phyloP scores from a whole-genome alignment of 2,888 invertebrate genomes.

The Nematopogon swammerdamellus region DNA sequence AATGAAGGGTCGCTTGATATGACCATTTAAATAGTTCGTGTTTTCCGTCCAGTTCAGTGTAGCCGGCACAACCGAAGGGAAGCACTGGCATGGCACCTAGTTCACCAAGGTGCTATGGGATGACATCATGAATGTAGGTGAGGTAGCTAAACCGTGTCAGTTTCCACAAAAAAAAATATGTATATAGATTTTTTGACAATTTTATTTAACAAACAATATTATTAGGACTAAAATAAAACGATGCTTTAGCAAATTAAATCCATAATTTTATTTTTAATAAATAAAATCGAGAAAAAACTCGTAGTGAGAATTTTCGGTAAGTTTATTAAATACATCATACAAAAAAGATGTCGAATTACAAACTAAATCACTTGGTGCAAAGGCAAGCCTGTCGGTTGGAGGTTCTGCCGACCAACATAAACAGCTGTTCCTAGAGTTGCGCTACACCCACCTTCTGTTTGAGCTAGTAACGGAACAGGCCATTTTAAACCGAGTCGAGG shows the following conservation, averaged over 20 bases:
- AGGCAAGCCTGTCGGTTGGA: constrained; percentile 52
- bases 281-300: constrained; percentile 53
- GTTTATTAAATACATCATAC: constrained; percentile 56
- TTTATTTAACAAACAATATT: too few species aligned
- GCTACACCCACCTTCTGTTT: constrained; percentile 19
- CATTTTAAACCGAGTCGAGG: constrained; percentile 49
- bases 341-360: constrained; percentile 52
- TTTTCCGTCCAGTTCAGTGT: too few species aligned
- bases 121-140: too few species aligned
- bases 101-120: too few species aligned
- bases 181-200: too few species aligned
- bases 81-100: too few species aligned
- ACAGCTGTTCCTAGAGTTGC: background rate
- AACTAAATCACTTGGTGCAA: constrained; percentile 59
- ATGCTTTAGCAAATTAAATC: constrained; percentile 50
- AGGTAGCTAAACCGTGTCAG: too few species aligned
- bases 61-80: too few species aligned
- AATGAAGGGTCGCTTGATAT: too few species aligned
- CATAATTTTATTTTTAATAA: constrained; percentile 56
- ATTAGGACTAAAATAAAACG: constrained; percentile 16
- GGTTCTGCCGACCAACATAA: constrained; percentile 19
- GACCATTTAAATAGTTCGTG: too few species aligned
- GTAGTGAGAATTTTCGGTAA: constrained; percentile 45
- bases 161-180: too few species aligned
- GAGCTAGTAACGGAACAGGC: constrained; percentile 31